phyloP scores from a whole-genome alignment of 64 coral and sea anemone genomes.

The Montipora cactus region DNA sequence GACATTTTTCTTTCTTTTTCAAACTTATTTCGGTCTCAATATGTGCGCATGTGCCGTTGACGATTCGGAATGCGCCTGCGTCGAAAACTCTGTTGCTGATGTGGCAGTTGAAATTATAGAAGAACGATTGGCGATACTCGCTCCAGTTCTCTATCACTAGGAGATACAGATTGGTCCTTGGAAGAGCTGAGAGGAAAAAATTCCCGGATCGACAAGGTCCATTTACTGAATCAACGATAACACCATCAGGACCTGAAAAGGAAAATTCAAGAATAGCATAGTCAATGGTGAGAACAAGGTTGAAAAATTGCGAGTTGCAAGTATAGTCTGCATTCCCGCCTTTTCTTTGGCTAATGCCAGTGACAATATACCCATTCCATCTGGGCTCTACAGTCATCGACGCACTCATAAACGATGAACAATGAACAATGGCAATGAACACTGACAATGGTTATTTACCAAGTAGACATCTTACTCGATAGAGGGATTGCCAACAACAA shows the following conservation, averaged over 20 bases:
- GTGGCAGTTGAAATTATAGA: constrained; percentile 99
- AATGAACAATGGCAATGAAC: too few relatives aligned
- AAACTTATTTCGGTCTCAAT: constrained; percentile 83
- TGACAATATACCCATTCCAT: too few relatives aligned
- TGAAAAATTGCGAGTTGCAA: too few relatives aligned
- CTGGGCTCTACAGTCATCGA: too few relatives aligned
- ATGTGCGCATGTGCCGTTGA: constrained; percentile 96
- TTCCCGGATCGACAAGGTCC: constrained; percentile 90
- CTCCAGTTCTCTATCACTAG: constrained; percentile 95
- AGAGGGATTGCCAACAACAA: too few relatives aligned
- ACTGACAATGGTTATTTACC: too few relatives aligned
- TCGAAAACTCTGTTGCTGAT: constrained; percentile 94
- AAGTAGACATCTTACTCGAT: too few relatives aligned
- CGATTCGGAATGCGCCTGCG: constrained; percentile 96
- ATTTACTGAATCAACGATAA: constrained; percentile 75
- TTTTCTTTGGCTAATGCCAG: too few relatives aligned
- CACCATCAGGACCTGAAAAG: constrained; percentile 49
- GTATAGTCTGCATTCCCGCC: too few relatives aligned
- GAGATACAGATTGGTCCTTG: constrained; percentile 90
- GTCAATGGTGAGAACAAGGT: too few relatives aligned
- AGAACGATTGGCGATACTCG: constrained; percentile 86
- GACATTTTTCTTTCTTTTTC: constrained; percentile 90
- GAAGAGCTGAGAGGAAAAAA: constrained; percentile 84
- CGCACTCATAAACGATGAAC: too few relatives aligned
- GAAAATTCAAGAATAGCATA: background rate